Percentiles rank a stretch among this genome's conserved stretches.
These are phyloP conservation scores for Carassius gibelio DNA, from an alignment of 2,113 vertebrate genomes.

Conservation along the genomic window DNA sequence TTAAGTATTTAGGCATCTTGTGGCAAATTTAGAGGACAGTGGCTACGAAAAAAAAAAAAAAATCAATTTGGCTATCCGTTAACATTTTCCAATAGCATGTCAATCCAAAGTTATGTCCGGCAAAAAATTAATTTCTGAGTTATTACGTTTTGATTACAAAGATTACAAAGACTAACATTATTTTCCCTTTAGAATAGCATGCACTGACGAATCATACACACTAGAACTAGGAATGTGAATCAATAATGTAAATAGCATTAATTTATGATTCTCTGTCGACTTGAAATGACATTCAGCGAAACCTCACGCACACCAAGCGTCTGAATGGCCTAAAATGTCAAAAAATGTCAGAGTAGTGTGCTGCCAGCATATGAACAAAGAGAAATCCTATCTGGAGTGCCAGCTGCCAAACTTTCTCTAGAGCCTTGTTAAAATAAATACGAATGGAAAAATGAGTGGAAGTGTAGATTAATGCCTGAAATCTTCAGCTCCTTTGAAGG, in stretches of 20 bases:
- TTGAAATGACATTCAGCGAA: constrained; percentile 9
- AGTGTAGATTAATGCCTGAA: constrained; percentile 25
- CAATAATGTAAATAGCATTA: background rate
- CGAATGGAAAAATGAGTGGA: background rate
- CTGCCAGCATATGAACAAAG: constrained; percentile 25
- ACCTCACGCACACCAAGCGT: background rate
- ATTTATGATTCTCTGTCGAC: background rate
- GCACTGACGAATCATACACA: constrained; percentile 5
- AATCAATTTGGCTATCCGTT: background rate
- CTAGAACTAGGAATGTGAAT: background rate
- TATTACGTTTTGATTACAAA: background rate
- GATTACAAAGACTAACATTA: constrained; percentile 10
- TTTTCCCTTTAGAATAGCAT: background rate
- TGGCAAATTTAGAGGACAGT: background rate
- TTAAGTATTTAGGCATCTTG: too few species aligned
- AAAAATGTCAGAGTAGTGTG: background rate
- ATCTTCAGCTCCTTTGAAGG: constrained; percentile 17
- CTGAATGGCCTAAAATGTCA: background rate
- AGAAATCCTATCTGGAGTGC: constrained; percentile 31
- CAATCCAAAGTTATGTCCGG: background rate
- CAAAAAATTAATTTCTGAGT: background rate
- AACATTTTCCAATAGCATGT: background rate
- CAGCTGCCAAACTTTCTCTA: constrained; percentile 27
- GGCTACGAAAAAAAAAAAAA: background rate
- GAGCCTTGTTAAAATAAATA: constrained; percentile 39